Conservation (phyloP, 2,797 vertebrate species). For the Manis pentadactyla region DNA sequence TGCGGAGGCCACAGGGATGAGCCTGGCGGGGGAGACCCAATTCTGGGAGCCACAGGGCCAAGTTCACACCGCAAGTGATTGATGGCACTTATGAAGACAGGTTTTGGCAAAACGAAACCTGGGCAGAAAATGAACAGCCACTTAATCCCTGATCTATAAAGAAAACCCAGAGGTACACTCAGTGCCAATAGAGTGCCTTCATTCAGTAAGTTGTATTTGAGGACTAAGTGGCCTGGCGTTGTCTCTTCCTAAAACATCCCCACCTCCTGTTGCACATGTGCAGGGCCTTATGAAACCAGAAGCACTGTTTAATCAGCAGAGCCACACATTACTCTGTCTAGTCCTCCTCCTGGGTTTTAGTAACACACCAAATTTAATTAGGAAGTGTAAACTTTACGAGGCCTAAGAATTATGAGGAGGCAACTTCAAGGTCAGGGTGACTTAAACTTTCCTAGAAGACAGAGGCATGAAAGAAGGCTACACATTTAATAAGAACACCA, state of each 20-base stretch:
- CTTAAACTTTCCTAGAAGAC: neutral
- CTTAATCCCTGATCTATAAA: constrained; percentile 21
- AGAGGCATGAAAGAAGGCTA: neutral
- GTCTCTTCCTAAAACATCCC: neutral
- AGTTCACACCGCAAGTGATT: neutral
- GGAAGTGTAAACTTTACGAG: constrained; percentile 56
- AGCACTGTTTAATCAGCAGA: neutral
- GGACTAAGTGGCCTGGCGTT: neutral
- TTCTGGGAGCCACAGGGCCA: neutral
- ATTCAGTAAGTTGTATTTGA: neutral
- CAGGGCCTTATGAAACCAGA: neutral
- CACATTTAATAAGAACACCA: neutral
- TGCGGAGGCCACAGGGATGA: neutral
- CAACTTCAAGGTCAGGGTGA: constrained; percentile 43
- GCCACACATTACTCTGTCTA: neutral
- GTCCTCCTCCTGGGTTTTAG: neutral
- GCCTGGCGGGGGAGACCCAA: neutral
- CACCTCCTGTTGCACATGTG: neutral
- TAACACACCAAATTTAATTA: constrained; percentile 38
- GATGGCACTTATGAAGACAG: neutral
- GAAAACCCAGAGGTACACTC: neutral
- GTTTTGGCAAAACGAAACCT: neutral
- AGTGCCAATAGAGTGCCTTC: neutral
- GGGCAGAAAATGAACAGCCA: constrained; percentile 35
- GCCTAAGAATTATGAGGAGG: constrained; percentile 32